These are phyloP conservation scores for Xanthia icteritia DNA, from an alignment of 2,888 invertebrate genomes.

Conservation along the genomic window DNA sequence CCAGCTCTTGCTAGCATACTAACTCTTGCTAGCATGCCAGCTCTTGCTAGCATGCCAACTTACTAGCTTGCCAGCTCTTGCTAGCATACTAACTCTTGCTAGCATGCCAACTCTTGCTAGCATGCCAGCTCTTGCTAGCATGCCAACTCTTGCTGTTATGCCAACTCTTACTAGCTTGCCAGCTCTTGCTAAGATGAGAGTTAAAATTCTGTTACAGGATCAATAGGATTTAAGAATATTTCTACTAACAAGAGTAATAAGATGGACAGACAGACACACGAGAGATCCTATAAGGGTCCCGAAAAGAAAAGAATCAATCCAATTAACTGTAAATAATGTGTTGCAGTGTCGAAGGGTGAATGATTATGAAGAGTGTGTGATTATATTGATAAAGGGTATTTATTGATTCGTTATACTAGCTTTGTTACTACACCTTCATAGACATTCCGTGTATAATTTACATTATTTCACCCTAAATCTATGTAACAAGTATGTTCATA, in stretches of 20 bases:
- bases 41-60: background rate
- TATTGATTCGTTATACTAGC: background rate
- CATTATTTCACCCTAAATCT: background rate
- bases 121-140: too few relatives aligned
- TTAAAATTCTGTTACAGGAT: background rate
- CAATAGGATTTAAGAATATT: too few relatives aligned
- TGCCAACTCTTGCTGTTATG: too few relatives aligned
- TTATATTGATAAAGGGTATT: background rate
- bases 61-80: too few relatives aligned
- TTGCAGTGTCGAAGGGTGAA: background rate
- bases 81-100: too few relatives aligned
- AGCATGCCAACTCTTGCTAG: too few relatives aligned
- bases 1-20: too few relatives aligned
- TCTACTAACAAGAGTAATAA: background rate
- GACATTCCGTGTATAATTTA: background rate
- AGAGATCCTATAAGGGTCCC: too few relatives aligned
- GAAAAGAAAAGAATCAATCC: background rate
- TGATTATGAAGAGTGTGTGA: too few relatives aligned
- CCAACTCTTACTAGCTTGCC: too few relatives aligned
- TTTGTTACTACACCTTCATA: background rate
- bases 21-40: too few relatives aligned
- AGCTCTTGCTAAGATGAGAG: too few relatives aligned
- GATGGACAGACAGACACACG: background rate
- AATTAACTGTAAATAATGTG: conserved; percentile 25
- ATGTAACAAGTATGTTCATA: background rate